Base-by-base conservation (phyloP, 2,888 invertebrate genomes). In the Amphipoea lucens region DNA sequence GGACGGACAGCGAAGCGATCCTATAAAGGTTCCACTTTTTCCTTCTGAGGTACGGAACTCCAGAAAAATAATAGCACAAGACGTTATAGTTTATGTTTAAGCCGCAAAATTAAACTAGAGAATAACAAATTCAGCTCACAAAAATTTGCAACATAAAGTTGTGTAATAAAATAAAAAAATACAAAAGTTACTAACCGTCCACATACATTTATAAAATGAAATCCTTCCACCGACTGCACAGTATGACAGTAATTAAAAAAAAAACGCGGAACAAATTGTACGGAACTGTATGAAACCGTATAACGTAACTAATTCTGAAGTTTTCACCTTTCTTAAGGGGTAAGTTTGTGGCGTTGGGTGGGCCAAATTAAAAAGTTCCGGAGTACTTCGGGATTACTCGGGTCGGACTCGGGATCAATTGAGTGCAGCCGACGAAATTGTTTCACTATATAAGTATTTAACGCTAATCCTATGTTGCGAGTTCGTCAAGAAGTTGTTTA, bases 301-400 rank as follows among this genome's bases (percentile, higher is more conserved):
- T 78, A 79, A 79, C 77, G 76, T 88, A 90, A 91, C 88, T 91
- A 90, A 90, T 90, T 88, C 78, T 60, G 82, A 90, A 91, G 89
- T 91, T 90, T 87, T 77, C 86, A 85, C 88, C 86, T 88, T 82
- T 87, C 87, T 85, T 89, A 90, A 79, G 87, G 72, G 75, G 76
- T 42, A 83, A 87, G 83, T 84, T 76, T 6, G 75, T 67, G 70
- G 71, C 60, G 71, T 68, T 62, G 74, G 74, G 72, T 51, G 42
- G 71, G 70, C 54, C 70, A 83, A 88, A 89, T 90, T 87, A 84
- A 88, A 89, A 90, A 88, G 85, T 88, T 82, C 70, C 67, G 40
- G 57, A 54, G 29, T 60, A 17, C 71, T 65, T 63, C 70, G 62
- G 81, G 79, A 88, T 87, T 82, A 86, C 74, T 83, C 48, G 74